Evolutionary conservation across 2,888 invertebrate species (phyloP).

Genomic region (Epistrophella euchroma): DNA sequence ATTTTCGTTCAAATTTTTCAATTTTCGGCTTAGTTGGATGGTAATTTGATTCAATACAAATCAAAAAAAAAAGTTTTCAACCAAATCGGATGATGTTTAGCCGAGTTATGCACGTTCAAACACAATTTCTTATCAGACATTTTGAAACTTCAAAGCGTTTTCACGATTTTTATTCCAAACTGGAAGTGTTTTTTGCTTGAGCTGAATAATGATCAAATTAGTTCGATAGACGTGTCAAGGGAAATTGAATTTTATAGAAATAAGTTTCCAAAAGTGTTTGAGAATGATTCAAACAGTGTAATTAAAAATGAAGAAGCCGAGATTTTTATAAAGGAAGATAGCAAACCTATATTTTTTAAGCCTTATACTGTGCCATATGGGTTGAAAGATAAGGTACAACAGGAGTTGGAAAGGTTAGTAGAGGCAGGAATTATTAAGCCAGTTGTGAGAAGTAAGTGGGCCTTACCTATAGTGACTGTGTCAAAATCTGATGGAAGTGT

Average conservation of each 20-base stretch:
- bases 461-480: conserved; percentile 78
- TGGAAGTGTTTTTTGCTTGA: conserved; percentile 4
- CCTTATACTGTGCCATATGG: conserved; percentile 74
- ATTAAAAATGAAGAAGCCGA: conserved; percentile 16
- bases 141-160: too few relatives aligned
- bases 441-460: conserved; percentile 76
- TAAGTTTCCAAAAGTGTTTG: conserved; percentile 15
- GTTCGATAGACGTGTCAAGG: background rate
- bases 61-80: too few relatives aligned
- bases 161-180: background rate
- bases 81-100: too few relatives aligned
- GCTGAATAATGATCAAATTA: background rate
- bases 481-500: conserved; percentile 76
- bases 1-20: too few relatives aligned
- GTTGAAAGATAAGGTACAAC: conserved; percentile 39
- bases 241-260: conserved; percentile 18
- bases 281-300: conserved; percentile 7
- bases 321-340: conserved; percentile 10
- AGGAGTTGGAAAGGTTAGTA: conserved; percentile 63
- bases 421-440: conserved; percentile 19
- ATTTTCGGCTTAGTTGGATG: too few relatives aligned
- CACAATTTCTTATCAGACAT: too few relatives aligned
- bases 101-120: too few relatives aligned
- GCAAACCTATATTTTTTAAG: conserved; percentile 63
- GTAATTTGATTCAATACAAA: too few relatives aligned